Base-by-base conservation (phyloP, 2,113 vertebrate species). In the Cacatua alba region DNA sequence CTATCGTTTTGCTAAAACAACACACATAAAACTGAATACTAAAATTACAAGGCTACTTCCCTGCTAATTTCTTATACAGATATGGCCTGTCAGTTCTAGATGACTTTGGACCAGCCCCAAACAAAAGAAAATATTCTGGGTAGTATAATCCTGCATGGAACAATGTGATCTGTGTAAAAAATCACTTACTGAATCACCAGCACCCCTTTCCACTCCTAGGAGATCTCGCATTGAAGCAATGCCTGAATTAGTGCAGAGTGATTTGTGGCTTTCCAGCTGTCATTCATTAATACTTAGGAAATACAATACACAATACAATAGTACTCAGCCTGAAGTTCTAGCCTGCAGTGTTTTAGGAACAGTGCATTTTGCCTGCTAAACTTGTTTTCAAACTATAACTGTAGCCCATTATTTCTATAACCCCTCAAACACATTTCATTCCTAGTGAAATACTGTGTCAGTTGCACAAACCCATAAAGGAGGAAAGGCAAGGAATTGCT, bases 21-120 rank as follows among this genome's bases (percentile, higher is more conserved):
- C 81, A 94, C 63, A 93, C 62, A 90, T 93, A 97, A 97, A 97
- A 95, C 63, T 19, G 43, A 95, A 48, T 86, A 92, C 88, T 96
- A 78, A 83, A 92, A 92, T 62, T 93, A 76, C 65, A 93, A 62
- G 74, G 69, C 91, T 87, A 78, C 53, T 94, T 92, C 94, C 90
- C 49, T 68, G 48, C 67, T 96, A 95, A 97, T 95, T 95, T 96
- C 91, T 95, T 97, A 97, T 43, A 95, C 95, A 97, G 86, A 95
- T 94, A 92, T 0, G 1, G 77, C 55, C 84, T 89, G 85, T 88
- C 93, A 90, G 65, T 91, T 92, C 64, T 82, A 94, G 86, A 93
- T 91, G 71, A 93, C 86, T 92, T 96, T 97, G 94, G 92, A 96
- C 86, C 69, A 79, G 91, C 19, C 79, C 90, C 93, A 96, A 95